A percentile compares a stretch with the other conserved stretches of the same genome.
These are phyloP conservation scores for Eospalax fontanierii DNA, from an alignment of 2,797 vertebrate species.

Conservation along the genomic window DNA sequence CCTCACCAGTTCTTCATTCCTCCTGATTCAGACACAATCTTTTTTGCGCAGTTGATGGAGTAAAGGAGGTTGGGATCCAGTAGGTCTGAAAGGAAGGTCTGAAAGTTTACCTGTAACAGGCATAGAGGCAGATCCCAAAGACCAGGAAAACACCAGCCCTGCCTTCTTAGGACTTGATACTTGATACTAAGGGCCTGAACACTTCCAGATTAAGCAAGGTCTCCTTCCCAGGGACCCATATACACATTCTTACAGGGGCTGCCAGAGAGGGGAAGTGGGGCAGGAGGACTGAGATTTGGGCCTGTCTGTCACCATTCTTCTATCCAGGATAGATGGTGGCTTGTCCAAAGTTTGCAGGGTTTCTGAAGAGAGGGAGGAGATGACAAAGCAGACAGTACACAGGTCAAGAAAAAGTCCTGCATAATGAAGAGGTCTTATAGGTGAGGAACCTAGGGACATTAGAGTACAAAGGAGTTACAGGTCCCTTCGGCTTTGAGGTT, in stretches of 20 bases:
- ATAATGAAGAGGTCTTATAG: not conserved
- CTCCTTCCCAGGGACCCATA: not conserved
- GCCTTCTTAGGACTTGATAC: too few relatives aligned
- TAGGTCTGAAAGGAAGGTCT: constrained; percentile 76
- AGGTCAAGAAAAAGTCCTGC: not conserved
- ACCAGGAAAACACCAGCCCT: not conserved
- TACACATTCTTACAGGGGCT: not conserved
- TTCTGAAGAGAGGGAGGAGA: constrained; percentile 34
- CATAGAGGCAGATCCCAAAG: not conserved
- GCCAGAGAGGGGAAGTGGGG: not conserved
- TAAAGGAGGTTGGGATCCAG: constrained; percentile 62
- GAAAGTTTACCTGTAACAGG: not conserved
- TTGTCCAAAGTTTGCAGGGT: not conserved
- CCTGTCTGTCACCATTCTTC: not conserved
- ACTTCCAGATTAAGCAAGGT: not conserved
- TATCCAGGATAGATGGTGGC: not conserved
- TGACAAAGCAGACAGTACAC: constrained; percentile 10
- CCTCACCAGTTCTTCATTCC: constrained; percentile 82
- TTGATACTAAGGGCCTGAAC: not conserved
- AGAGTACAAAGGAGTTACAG: not conserved
- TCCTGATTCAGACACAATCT: constrained; percentile 56
- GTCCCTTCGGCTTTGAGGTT: not conserved
- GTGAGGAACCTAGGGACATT: not conserved
- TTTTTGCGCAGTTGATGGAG: constrained; percentile 73
- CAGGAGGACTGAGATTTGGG: not conserved